phyloP scores from a whole-genome alignment of 2,888 invertebrate genomes.

The Tribolium freemani region DNA sequence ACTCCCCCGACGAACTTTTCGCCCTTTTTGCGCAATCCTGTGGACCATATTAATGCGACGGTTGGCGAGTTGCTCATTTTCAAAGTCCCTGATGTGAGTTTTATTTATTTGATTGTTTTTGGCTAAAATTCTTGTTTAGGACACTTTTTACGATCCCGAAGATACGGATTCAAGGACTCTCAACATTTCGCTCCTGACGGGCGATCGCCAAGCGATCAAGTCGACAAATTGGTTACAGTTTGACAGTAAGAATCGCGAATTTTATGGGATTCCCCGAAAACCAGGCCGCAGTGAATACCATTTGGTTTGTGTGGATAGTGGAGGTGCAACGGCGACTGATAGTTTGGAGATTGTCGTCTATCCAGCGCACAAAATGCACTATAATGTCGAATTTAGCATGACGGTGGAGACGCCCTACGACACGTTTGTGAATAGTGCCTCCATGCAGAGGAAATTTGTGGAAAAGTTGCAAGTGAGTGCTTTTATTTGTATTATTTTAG shows the following conservation, averaged over 20 bases:
- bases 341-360: constrained; percentile 83
- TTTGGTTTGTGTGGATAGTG: constrained; percentile 81
- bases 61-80: constrained; percentile 86
- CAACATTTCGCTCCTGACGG: constrained; percentile 80
- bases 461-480: constrained; percentile 74
- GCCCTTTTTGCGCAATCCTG: constrained; percentile 86
- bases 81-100: constrained; percentile 82
- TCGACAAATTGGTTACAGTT: constrained; percentile 89
- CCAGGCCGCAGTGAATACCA: constrained; percentile 84
- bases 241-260: constrained; percentile 88
- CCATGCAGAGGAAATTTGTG: constrained; percentile 83
- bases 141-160: constrained; percentile 92
- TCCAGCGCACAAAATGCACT: constrained; percentile 75
- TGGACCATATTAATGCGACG: constrained; percentile 86
- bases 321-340: constrained; percentile 83
- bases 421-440: constrained; percentile 78
- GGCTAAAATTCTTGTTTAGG: constrained; percentile 68
- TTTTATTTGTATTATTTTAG: too few species aligned
- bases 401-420: constrained; percentile 78
- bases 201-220: constrained; percentile 78
- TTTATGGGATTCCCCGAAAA: constrained; percentile 85
- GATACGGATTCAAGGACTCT: constrained; percentile 83
- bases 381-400: constrained; percentile 86
- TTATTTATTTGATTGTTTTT: neutral
- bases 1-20: constrained; percentile 66